Conservation (phyloP, 2,113 vertebrate genomes). For the Erinaceus europaeus region DNA sequence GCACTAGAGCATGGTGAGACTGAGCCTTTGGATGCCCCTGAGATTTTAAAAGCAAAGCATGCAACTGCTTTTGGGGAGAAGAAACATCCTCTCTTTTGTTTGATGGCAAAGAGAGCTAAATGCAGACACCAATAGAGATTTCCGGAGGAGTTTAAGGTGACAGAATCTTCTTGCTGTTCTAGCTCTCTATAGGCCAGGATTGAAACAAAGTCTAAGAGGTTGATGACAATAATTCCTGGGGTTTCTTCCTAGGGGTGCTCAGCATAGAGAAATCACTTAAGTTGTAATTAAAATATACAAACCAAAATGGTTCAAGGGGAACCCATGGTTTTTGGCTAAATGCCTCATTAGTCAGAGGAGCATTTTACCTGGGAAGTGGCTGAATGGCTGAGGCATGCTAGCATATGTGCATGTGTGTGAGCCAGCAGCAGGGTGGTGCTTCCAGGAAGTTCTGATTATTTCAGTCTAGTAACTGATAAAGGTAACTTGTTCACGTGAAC, state of each 20-base stretch:
- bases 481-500: background rate
- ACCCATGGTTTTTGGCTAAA: background rate
- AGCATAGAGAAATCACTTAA: slow-evolving; percentile 13
- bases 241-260: slow-evolving; percentile 37
- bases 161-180: slow-evolving; percentile 53
- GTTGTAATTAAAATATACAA: slow-evolving; percentile 55
- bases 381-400: background rate
- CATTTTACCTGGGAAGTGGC: background rate
- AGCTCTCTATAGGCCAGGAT: slow-evolving; percentile 7
- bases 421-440: too few relatives aligned
- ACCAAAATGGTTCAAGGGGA: slow-evolving; percentile 26
- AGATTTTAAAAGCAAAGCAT: slow-evolving; percentile 71
- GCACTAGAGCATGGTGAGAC: slow-evolving; percentile 48
- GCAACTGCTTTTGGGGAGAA: slow-evolving; percentile 66
- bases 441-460: background rate
- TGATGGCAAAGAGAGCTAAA: slow-evolving; percentile 65
- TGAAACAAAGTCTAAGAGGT: slow-evolving; percentile 39
- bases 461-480: background rate
- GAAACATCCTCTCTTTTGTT: slow-evolving; percentile 62
- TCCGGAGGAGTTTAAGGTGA: slow-evolving; percentile 53
- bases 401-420: background rate
- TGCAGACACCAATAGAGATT: slow-evolving; percentile 59
- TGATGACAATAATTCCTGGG: slow-evolving; percentile 13
- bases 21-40: slow-evolving; percentile 58
- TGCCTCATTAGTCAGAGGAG: background rate